Conservation (phyloP, 2,113 vertebrate species). For the Stictonetta naevosa region DNA sequence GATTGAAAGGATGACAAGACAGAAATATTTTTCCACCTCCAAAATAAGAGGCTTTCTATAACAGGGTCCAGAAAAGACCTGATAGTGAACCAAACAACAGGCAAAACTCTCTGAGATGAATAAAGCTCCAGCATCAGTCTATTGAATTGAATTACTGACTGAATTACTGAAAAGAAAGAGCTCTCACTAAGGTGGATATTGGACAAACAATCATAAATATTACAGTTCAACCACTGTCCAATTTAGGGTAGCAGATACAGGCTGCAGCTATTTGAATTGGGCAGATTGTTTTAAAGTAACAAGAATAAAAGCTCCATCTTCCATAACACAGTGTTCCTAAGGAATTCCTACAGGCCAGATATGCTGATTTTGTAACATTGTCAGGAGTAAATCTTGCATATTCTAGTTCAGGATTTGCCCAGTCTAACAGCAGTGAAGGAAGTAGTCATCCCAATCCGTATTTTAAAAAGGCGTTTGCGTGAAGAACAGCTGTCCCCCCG, state of each 20-base stretch:
- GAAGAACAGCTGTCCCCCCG: not conserved
- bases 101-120: not conserved
- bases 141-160: not conserved
- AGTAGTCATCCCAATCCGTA: rapidly evolving
- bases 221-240: not conserved
- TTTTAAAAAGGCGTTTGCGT: not conserved
- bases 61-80: not conserved
- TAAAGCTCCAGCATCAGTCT: not conserved
- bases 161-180: not conserved
- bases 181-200: not conserved
- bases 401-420: not conserved
- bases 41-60: not conserved
- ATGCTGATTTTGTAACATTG: not conserved
- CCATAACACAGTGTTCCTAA: not conserved
- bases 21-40: not conserved
- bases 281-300: not conserved
- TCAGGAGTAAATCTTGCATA: not conserved
- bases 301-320: not conserved
- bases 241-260: not conserved
- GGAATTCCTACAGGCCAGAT: not conserved
- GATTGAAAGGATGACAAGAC: not conserved
- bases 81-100: not conserved
- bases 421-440: not conserved
- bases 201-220: not conserved
- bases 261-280: not conserved